Evolutionary conservation across 2,113 vertebrate species (phyloP).

Genomic region (Elachura formosa): DNA sequence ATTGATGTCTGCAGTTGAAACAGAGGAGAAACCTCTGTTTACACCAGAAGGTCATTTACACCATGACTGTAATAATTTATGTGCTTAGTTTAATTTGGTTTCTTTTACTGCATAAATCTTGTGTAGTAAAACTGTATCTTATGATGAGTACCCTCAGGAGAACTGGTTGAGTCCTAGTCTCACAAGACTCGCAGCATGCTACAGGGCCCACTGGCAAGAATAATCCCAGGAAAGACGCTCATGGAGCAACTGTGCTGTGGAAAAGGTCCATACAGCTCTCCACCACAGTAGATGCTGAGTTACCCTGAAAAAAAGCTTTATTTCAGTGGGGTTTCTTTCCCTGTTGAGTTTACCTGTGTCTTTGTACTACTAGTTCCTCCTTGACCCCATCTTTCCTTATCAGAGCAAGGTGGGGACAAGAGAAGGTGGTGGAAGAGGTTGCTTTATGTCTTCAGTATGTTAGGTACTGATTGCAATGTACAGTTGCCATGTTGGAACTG

Average conservation of each 20-base stretch:
- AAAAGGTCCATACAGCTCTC: background rate
- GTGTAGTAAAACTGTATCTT: too few relatives aligned
- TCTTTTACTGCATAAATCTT: background rate
- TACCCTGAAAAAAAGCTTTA: background rate
- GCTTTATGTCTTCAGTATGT: background rate
- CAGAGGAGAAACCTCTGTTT: background rate
- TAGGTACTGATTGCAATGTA: background rate
- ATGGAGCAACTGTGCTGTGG: background rate
- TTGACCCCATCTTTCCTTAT: background rate
- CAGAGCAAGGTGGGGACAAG: background rate
- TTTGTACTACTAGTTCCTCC: background rate
- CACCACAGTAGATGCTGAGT: fast-evolving
- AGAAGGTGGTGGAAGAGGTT: background rate
- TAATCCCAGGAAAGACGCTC: background rate
- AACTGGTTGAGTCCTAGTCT: background rate
- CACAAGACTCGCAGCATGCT: background rate
- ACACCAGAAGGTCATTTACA: background rate
- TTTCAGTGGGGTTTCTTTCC: background rate
- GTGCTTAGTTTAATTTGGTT: background rate
- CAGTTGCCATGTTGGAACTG: fast-evolving
- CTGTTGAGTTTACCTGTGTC: background rate
- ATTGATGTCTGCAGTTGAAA: background rate
- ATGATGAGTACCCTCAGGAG: background rate
- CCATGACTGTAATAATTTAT: background rate
- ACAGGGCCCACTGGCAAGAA: background rate